These are phyloP conservation scores for Cerceris rybyensis DNA, from an alignment of 2,888 invertebrate genomes.

Conservation along the genomic window DNA sequence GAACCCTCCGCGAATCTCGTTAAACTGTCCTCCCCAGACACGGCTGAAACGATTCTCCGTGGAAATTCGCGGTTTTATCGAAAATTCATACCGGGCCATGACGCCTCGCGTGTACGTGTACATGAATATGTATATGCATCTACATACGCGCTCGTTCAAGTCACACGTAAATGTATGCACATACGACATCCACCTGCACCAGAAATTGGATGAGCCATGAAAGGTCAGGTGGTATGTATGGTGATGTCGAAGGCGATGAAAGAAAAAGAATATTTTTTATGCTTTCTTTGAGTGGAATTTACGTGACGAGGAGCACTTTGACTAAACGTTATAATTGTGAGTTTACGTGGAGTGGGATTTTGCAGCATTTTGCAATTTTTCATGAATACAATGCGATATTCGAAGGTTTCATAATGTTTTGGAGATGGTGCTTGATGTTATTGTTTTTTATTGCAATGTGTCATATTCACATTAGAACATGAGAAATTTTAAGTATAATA, in stretches of 20 bases:
- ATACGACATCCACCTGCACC: constrained; percentile 32
- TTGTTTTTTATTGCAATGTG: too few relatives aligned
- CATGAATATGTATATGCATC: constrained; percentile 26
- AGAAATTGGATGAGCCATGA: constrained; percentile 58
- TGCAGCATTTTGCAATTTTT: too few relatives aligned
- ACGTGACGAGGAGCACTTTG: too few relatives aligned
- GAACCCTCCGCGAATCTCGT: constrained; percentile 59
- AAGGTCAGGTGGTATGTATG: constrained; percentile 48
- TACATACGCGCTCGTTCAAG: neutral
- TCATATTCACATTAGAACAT: too few relatives aligned
- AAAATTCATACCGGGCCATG: constrained; percentile 59
- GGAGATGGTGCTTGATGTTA: too few relatives aligned
- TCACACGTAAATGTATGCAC: neutral
- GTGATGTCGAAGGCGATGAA: constrained; percentile 37
- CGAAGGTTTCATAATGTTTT: too few relatives aligned
- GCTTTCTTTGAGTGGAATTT: neutral
- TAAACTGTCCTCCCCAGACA: constrained; percentile 67
- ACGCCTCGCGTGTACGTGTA: constrained; percentile 6
- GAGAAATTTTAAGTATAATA: too few relatives aligned
- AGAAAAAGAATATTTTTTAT: constrained; percentile 35
- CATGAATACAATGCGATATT: too few relatives aligned
- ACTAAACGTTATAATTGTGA: too few relatives aligned
- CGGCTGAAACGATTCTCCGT: constrained; percentile 54
- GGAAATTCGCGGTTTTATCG: constrained; percentile 70
- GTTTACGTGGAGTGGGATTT: too few relatives aligned